Percentiles rank a stretch among this genome's conserved stretches.
phyloP scores from a whole-genome alignment of 2,888 invertebrate genomes.

The Pterostichus niger region DNA sequence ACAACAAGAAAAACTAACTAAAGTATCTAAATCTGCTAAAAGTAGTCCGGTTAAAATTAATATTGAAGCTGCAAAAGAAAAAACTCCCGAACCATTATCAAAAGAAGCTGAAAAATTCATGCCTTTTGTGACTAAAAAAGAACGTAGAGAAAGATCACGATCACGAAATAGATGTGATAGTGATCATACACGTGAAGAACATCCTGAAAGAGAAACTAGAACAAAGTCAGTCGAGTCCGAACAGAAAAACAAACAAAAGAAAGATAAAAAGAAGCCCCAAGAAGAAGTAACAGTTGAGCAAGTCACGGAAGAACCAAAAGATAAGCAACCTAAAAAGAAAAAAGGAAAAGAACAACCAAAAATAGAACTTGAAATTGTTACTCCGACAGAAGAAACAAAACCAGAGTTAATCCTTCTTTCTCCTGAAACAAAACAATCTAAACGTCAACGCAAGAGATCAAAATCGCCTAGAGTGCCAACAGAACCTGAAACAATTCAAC shows the following conservation, averaged over 20 bases:
- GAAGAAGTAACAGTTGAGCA: slow-evolving; percentile 30
- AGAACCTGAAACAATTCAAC: neutral
- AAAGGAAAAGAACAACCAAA: neutral
- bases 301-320: slow-evolving; percentile 49
- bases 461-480: slow-evolving; percentile 47
- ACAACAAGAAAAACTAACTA: slow-evolving; percentile 24
- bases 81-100: slow-evolving; percentile 67
- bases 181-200: slow-evolving; percentile 60
- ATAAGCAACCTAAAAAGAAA: slow-evolving; percentile 57
- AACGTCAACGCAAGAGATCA: slow-evolving; percentile 28
- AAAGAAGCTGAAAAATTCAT: slow-evolving; percentile 72
- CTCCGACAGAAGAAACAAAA: slow-evolving; percentile 19
- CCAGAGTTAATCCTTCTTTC: neutral
- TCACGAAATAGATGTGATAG: slow-evolving; percentile 69
- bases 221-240: slow-evolving; percentile 45
- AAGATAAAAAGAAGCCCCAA: slow-evolving; percentile 67
- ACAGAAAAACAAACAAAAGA: slow-evolving; percentile 68
- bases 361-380: slow-evolving; percentile 1
- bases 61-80: slow-evolving; percentile 68
- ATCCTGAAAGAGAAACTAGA: slow-evolving; percentile 48
- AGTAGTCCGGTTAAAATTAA: slow-evolving; percentile 68
- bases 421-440: slow-evolving; percentile 48
- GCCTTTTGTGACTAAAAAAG: slow-evolving; percentile 70
- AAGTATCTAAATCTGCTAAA: slow-evolving; percentile 59
- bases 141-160: slow-evolving; percentile 72